These are phyloP conservation scores for Armadillidium nasatum DNA, from an alignment of 1,140 invertebrate genomes.

Conservation along the genomic window DNA sequence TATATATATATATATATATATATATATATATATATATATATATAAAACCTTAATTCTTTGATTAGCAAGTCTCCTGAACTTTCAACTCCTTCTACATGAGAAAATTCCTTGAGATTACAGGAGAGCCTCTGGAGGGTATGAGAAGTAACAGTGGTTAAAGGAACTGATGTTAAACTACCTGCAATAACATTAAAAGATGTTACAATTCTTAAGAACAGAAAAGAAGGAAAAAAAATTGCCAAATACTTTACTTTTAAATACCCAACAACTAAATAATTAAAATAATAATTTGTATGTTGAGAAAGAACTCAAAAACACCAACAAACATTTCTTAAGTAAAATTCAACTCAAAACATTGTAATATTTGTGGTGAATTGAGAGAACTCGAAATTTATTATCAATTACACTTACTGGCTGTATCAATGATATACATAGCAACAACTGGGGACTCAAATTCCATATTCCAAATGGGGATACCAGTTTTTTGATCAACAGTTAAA, in stretches of 20 bases:
- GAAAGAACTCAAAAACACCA: too few species aligned
- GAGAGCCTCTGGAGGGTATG: slow-evolving; percentile 34
- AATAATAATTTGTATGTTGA: too few species aligned
- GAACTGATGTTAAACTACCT: slow-evolving; percentile 38
- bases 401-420: slow-evolving; percentile 52
- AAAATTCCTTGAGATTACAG: not conserved
- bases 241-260: too few species aligned
- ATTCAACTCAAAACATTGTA: too few species aligned
- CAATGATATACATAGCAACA: slow-evolving; percentile 80
- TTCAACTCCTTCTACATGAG: not conserved
- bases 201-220: not conserved
- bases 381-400: not conserved
- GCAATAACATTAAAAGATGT: slow-evolving; percentile 1
- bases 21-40: slow-evolving; percentile 26
- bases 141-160: slow-evolving; percentile 38
- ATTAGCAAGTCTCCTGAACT: not conserved
- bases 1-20: slow-evolving; percentile 27
- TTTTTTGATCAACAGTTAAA: slow-evolving; percentile 39
- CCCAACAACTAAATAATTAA: too few species aligned
- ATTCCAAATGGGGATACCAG: slow-evolving; percentile 38
- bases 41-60: not conserved
- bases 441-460: slow-evolving; percentile 78
- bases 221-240: too few species aligned
- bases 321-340: too few species aligned
- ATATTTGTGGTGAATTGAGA: too few species aligned